phyloP scores from a whole-genome alignment of 2,113 vertebrate species.

The Microtus ochrogaster region DNA sequence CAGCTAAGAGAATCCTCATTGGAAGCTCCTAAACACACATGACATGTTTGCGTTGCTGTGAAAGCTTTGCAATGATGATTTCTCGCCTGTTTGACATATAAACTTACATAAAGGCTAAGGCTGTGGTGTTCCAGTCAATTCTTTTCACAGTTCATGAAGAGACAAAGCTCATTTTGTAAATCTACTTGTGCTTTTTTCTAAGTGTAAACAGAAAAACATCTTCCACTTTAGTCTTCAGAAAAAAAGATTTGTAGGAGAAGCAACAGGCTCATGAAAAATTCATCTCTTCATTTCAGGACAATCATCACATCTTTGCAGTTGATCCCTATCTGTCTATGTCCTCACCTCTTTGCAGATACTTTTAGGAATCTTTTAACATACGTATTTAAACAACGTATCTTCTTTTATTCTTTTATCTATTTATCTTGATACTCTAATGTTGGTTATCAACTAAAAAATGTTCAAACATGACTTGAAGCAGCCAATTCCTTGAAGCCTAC shows the following conservation, averaged over 20 bases:
- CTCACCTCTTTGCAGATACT: background rate
- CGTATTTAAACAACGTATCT: background rate
- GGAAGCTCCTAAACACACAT: background rate
- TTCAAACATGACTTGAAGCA: background rate
- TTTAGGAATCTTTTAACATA: constrained; percentile 15
- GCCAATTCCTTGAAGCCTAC: background rate
- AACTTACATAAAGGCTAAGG: background rate
- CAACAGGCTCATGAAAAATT: constrained; percentile 11
- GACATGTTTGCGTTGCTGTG: background rate
- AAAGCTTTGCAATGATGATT: background rate
- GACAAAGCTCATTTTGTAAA: constrained; percentile 41
- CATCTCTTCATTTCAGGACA: background rate
- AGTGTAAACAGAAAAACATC: background rate
- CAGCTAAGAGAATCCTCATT: background rate
- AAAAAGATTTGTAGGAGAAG: constrained; percentile 9
- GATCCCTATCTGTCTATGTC: constrained; percentile 29
- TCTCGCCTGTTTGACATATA: background rate
- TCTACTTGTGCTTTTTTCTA: background rate
- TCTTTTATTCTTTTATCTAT: constrained; percentile 26
- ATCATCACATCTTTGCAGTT: background rate
- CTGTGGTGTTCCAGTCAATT: background rate
- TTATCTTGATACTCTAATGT: constrained; percentile 40
- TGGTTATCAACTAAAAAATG: background rate
- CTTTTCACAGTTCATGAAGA: background rate
- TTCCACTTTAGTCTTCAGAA: constrained; percentile 13